phyloP scores from a whole-genome alignment of 2,797 vertebrate species.

The Sparus aurata region DNA sequence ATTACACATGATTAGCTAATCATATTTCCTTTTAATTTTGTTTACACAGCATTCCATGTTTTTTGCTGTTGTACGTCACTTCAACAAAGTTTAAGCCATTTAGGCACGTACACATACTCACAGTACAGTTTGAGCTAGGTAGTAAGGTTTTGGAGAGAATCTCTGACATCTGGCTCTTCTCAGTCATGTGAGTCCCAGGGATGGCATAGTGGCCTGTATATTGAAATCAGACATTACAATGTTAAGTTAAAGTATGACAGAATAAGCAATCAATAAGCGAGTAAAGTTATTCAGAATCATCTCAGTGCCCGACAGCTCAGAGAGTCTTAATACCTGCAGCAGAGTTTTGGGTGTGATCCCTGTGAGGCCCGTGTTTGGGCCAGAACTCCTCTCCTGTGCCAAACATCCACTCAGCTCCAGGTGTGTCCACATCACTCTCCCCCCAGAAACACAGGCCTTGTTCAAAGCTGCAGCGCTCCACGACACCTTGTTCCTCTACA shows the following conservation, averaged over 20 bases:
- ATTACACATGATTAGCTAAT: too few relatives aligned
- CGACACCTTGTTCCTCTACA: slow-evolving; percentile 67
- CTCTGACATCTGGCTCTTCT: slow-evolving; percentile 69
- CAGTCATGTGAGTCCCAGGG: slow-evolving; percentile 63
- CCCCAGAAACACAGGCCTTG: slow-evolving; percentile 83
- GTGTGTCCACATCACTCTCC: slow-evolving; percentile 57
- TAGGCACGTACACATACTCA: slow-evolving; percentile 62
- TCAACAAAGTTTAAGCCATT: background rate
- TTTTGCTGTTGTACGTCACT: too few relatives aligned
- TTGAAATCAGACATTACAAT: background rate
- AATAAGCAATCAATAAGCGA: background rate
- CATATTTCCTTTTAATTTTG: too few relatives aligned
- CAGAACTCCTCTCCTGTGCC: slow-evolving; percentile 70
- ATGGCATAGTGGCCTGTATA: slow-evolving; percentile 81
- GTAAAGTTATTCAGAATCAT: background rate
- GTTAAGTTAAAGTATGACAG: background rate
- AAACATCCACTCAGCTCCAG: slow-evolving; percentile 72
- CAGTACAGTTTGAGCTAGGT: slow-evolving; percentile 80
- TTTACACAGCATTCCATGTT: background rate
- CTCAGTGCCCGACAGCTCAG: background rate
- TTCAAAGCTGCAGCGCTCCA: slow-evolving; percentile 84
- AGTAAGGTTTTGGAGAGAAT: slow-evolving; percentile 83
- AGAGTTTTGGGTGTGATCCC: slow-evolving; percentile 85
- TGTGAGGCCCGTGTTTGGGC: slow-evolving; percentile 75
- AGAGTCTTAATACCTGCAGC: slow-evolving; percentile 75